phyloP scores from a whole-genome alignment of 1,140 invertebrate species.

The Matsumurasca onukii region DNA sequence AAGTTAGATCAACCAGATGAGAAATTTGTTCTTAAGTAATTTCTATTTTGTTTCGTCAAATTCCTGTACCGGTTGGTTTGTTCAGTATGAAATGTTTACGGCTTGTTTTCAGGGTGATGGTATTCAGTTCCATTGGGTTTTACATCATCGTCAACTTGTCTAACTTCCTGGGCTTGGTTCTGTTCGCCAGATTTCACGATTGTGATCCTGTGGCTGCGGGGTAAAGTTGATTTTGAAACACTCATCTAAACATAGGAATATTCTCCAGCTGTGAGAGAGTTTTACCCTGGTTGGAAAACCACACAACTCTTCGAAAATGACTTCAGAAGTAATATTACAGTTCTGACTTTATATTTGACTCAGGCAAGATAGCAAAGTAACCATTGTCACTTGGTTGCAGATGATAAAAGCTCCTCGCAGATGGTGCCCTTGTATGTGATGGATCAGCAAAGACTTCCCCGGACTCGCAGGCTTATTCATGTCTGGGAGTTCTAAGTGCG shows the following conservation, averaged over 20 bases:
- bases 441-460: constrained; percentile 54
- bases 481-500: constrained; percentile 67
- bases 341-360: no score
- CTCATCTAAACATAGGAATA: no score
- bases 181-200: constrained; percentile 74
- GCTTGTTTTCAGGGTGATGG: constrained; percentile 40
- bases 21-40: no score
- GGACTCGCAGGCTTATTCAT: constrained; percentile 67
- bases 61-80: no score
- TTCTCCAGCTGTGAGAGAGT: no score
- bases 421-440: constrained; percentile 63
- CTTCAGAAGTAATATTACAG: no score
- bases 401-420: constrained; percentile 53
- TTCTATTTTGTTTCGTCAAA: no score
- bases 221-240: background rate
- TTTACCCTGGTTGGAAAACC: no score
- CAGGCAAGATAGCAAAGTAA: no score
- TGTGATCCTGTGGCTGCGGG: constrained; percentile 61
- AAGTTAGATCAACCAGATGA: no score
- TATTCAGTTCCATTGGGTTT: constrained; percentile 43
- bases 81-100: no score
- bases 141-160: constrained; percentile 55
- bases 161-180: constrained; percentile 69
- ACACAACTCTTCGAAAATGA: no score
- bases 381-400: constrained; percentile 24